Base-by-base conservation (phyloP, 2,113 vertebrate genomes). In the Gasterosteus aculeatus region DNA sequence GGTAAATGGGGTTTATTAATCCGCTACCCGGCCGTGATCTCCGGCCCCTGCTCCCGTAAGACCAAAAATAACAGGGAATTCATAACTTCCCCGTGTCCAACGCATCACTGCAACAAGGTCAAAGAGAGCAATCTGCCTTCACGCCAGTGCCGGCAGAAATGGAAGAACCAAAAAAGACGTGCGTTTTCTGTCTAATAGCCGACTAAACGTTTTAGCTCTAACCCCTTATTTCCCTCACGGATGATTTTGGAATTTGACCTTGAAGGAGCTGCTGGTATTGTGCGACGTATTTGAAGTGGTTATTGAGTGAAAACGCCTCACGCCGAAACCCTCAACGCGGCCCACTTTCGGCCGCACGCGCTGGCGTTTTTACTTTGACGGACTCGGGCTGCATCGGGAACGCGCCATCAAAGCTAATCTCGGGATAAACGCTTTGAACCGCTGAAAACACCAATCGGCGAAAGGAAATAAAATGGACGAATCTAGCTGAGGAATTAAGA, bases 1-100 rank as follows among this genome's bases (percentile, higher is more conserved):
- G 60, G 38, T 64, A 75, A 80, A 83, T 35, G 1, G 3, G 29
- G 54, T 69, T 67, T 56, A 64, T 77, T 80, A 31, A 57, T 81
- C 39, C 41, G 70, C 78, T 80, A 35, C 47, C 47, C 42, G 56
- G 59, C 65, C 74, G 31, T 75, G 73, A 69, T 75, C 54, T 46
- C 9, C 29, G 75, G 16, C 70, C 49, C 35, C 4, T 22, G 67
- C 22, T 67, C 26, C 71, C 10, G 5, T 56, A 33, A 22, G 15
- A 35, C 19, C 60, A 53, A 73, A 26, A 22, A 83, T 67, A 57
- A 75, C 33, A 16, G 29, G 44, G 41, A 26, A 64, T 66, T 67
- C 56, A 73, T 85, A 62, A 70, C 15, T 41, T 49, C 19, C 26
- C 29, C 58, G 49, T 61, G 38, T 29, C 64, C 38, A 31, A 12